Base-by-base conservation (phyloP, 1,140 invertebrate species). In the Cydia pomonella region DNA sequence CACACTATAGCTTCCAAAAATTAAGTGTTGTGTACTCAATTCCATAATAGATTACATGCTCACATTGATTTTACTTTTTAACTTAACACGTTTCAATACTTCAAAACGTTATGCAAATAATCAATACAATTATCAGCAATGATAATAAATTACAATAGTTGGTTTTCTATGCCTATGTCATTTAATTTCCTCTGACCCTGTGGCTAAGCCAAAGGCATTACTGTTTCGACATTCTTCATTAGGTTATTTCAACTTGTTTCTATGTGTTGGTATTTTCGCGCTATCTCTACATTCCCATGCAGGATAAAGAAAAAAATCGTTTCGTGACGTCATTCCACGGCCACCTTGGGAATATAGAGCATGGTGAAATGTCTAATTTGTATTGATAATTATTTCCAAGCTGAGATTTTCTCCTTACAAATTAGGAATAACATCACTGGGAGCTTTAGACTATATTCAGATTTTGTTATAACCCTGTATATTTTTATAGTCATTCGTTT, bases 401-500 rank as follows among this genome's bases (percentile, higher is more conserved):
- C 44, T 47, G 44, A 6, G 16, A 47, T 47, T 16, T 4, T n/a
- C 16, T 47, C 44, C 13, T 16, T 16, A 50, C 53, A 59, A 59
- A 59, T 59, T 21, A 23, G 21, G 10, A 59, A 59, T 16, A 4
- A 2, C 50, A 21, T n/a, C 53, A 59, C 21, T 59, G 21, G 5
- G 47, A 23, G 53, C 53, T 59, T 59, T 59, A 59, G 53, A 59
- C 21, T 59, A 69, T 53, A 73, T 77, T 69, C 73, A 76, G 63
- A 77, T 80, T 80, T 84, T 80, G 80, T 83, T 86, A 80, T 75
- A 77, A 80, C 83, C 77, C 69, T 86, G 79, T 89, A 86, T 87
- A 88, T 87, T 88, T 89, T 87, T 87, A 86, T 87, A 89, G 80
- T 82, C 86, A 81, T 81, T 84, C 81, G 80, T 88, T 89, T 88